Base-by-base conservation (phyloP, 2,797 vertebrate genomes). In the Sebastes dallii region DNA sequence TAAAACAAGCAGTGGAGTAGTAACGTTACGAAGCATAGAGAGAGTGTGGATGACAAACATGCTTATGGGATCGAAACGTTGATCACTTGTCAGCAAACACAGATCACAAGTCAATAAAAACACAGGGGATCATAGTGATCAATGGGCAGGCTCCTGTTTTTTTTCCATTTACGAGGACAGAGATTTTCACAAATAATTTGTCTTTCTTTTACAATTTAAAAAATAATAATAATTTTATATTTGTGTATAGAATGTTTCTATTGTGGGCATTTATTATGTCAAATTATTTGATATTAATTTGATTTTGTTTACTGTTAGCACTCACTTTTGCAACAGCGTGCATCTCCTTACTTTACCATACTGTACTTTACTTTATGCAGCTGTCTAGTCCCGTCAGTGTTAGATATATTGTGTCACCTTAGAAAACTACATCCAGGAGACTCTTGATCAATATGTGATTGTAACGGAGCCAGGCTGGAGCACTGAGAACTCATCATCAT, bases 381-480 rank as follows among this genome's bases (percentile, higher is more conserved):
- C 61, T 39, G 27, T 65, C 36, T 11, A 3, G 18, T 18, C 13
- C n/a, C 22, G 65, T 58, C n/a, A 52, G n/a, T 72, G 4, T 29
- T 8, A 70, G 66, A 61, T 24, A 20, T 68, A 69, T 42, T 36
- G 20, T 58, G 3, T 22, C 8, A 30, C 32, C 14, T 42, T 6
- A 16, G 42, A 66, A 82, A 76, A 52, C 55, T 50, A 29, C 32
- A 42, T 73, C 68, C 13, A 59, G 18, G 42, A 68, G 24, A 55
- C 30, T 73, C 36, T 56, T 42, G 22, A 79, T 81, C 80, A 73
- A 58, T 78, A 66, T 32, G 3, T 59, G 67, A 70, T 65, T 56
- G 20, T 30, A 61, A 66, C 46, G 24, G 22, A 9, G 72, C 18
- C 52, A 67, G 50, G 46, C 56, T 64, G 13, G 24, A 66, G 30